phyloP scores from a whole-genome alignment of 2,797 vertebrate species.

The Caiman crocodilus region DNA sequence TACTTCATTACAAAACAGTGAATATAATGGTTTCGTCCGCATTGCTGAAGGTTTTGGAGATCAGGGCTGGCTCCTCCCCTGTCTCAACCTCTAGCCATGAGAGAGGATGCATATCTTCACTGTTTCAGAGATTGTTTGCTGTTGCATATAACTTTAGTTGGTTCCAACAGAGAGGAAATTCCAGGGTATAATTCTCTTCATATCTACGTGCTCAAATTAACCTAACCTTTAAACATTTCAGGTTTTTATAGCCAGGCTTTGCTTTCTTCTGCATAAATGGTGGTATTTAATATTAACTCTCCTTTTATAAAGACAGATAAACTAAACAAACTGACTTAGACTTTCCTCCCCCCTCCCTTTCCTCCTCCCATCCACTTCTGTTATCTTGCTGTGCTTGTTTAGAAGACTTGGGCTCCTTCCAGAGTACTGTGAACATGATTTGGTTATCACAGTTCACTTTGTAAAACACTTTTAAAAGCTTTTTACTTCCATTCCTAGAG shows the following conservation, averaged over 20 bases:
- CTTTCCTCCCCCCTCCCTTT: neutral
- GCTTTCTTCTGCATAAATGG: neutral
- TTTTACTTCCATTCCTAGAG: neutral
- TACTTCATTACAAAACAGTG: neutral
- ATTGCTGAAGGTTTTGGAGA: neutral
- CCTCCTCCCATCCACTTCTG: rapidly evolving
- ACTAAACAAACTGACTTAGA: neutral
- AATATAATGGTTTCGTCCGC: rapidly evolving
- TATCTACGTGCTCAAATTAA: neutral
- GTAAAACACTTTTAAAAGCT: neutral
- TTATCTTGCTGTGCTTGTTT: neutral
- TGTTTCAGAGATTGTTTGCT: neutral
- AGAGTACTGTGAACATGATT: neutral
- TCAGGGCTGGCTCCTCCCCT: rapidly evolving
- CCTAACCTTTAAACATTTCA: neutral
- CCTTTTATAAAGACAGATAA: neutral
- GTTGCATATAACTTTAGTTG: neutral
- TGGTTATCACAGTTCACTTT: neutral
- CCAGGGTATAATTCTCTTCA: neutral
- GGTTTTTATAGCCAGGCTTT: neutral
- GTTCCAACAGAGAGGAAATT: neutral
- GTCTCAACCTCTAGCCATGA: neutral
- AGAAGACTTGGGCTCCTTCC: neutral
- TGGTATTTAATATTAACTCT: neutral
- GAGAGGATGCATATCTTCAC: neutral